A percentile compares a stretch with the other conserved stretches of the same genome.
Conservation (phyloP, 2,888 invertebrate species). For the Ormyrus labotus region DNA sequence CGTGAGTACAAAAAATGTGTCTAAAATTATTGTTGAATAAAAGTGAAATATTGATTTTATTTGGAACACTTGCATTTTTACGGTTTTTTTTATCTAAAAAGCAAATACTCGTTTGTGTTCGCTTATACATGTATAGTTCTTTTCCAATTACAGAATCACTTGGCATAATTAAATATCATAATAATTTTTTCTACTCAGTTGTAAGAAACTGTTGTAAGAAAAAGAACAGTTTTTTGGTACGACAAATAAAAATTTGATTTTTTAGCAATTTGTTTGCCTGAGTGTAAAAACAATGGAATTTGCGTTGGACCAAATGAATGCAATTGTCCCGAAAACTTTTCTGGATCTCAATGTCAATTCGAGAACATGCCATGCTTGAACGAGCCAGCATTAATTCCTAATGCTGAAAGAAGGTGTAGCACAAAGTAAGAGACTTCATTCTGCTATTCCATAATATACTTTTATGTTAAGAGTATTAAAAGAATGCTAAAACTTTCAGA, state of each 20-base stretch:
- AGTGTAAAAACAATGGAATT: conserved; percentile 88
- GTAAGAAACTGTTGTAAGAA: too few species aligned
- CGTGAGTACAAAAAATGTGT: conserved; percentile 75
- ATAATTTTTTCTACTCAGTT: too few species aligned
- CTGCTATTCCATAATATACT: neutral
- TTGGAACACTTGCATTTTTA: neutral
- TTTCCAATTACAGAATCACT: too few species aligned
- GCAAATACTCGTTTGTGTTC: too few species aligned
- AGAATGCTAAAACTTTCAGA: conserved; percentile 73
- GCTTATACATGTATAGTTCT: too few species aligned
- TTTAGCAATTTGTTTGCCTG: conserved; percentile 85
- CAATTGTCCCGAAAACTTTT: conserved; percentile 84
- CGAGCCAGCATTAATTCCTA: conserved; percentile 81
- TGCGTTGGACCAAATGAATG: conserved; percentile 87
- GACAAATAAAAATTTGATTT: conserved; percentile 48
- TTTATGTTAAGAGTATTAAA: neutral
- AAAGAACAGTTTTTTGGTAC: too few species aligned
- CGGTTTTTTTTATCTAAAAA: too few species aligned
- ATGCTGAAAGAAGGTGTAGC: conserved; percentile 81
- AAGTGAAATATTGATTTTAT: conserved; percentile 23
- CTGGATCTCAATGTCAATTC: conserved; percentile 85
- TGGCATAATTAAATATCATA: too few species aligned
- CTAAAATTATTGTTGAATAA: neutral
- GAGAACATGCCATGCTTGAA: conserved; percentile 85
- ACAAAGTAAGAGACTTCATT: conserved; percentile 78